Percentiles rank a stretch among this genome's conserved stretches.
Conservation (phyloP, 2,797 vertebrate species). For the Bradypodion ventrale region DNA sequence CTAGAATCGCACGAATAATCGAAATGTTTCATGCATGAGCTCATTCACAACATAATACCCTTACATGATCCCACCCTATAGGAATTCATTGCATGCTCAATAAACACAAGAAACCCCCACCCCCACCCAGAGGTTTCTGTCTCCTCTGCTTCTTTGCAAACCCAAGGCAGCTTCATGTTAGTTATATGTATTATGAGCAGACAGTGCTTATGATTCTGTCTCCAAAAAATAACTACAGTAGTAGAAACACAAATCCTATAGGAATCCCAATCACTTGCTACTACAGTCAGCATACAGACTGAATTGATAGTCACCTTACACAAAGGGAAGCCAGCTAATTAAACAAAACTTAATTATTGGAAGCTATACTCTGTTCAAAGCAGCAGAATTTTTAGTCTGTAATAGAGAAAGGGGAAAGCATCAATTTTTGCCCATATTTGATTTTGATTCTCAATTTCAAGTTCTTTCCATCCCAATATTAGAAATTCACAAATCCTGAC, state of each 20-base stretch:
- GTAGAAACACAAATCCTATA: background rate
- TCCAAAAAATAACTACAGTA: rapidly evolving
- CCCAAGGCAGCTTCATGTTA: background rate
- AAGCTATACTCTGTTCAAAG: background rate
- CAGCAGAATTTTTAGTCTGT: background rate
- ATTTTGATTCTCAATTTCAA: background rate
- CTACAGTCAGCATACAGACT: background rate
- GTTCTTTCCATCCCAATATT: background rate
- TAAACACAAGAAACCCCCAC: background rate
- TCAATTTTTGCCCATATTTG: background rate
- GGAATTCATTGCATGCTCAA: slow-evolving; percentile 51
- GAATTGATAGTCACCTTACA: background rate
- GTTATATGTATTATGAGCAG: background rate
- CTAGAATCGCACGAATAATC: slow-evolving; percentile 73
- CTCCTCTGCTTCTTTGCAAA: slow-evolving; percentile 7
- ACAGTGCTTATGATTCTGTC: rapidly evolving
- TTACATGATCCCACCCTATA: slow-evolving; percentile 64
- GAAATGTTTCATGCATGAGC: slow-evolving; percentile 65
- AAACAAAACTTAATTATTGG: background rate
- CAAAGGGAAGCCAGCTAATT: rapidly evolving
- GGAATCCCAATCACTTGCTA: background rate
- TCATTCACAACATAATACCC: slow-evolving; percentile 69
- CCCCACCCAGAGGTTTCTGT: background rate
- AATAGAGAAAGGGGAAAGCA: background rate
- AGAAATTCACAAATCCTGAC: background rate